A percentile compares a stretch with the other conserved stretches of the same genome.
phyloP scores from a whole-genome alignment of 2,888 invertebrate species.

The Cosmorhoe ocellata region DNA sequence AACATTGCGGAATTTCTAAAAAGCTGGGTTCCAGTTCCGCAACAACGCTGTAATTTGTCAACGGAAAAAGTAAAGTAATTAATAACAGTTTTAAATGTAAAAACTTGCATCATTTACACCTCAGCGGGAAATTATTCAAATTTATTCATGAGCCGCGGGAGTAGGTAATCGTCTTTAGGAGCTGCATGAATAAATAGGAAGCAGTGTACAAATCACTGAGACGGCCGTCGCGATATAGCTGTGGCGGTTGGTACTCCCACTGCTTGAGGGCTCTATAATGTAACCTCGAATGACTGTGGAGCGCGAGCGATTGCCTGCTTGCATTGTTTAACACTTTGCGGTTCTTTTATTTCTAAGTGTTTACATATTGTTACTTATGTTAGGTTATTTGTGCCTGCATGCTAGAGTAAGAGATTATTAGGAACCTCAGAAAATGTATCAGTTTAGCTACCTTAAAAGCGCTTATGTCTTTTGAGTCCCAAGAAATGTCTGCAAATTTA shows the following conservation, averaged over 20 bases:
- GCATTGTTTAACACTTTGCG: constrained; percentile 5
- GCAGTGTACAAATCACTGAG: constrained; percentile 68
- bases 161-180: constrained; percentile 74
- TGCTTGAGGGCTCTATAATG: constrained; percentile 19
- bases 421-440: too few relatives aligned
- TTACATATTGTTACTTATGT: too few relatives aligned
- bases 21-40: constrained; percentile 19
- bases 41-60: constrained; percentile 52
- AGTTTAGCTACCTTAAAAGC: too few relatives aligned
- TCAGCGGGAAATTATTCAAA: constrained; percentile 74
- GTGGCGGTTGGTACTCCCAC: constrained; percentile 22
- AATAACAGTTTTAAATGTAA: constrained; percentile 75
- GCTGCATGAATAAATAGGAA: constrained; percentile 78
- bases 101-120: constrained; percentile 79
- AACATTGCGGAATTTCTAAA: constrained; percentile 18
- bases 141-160: constrained; percentile 74
- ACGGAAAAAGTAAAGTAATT: constrained; percentile 63
- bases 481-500: too few relatives aligned
- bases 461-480: too few relatives aligned
- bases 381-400: too few relatives aligned
- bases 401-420: too few relatives aligned
- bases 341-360: background rate
- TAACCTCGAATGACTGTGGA: constrained; percentile 8
- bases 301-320: constrained; percentile 6
- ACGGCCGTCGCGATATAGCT: constrained; percentile 47